Evolutionary conservation across 2,797 vertebrate genomes (phyloP).

Genomic region (Lagodon rhomboides): DNA sequence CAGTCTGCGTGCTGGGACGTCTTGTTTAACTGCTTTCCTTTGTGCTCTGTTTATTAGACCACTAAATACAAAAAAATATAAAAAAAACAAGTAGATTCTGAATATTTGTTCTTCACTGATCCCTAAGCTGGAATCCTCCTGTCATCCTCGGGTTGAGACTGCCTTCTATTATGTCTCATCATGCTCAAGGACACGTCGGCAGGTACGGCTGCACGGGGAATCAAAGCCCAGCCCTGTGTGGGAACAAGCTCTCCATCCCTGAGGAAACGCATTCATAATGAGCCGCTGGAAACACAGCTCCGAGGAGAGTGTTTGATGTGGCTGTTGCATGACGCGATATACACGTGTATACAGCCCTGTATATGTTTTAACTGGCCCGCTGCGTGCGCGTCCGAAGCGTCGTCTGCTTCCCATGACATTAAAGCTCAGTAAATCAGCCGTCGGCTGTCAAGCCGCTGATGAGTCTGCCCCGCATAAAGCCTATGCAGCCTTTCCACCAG

Average conservation of each 20-base stretch:
- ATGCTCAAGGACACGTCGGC: slow-evolving; percentile 11
- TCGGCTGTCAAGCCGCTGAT: slow-evolving; percentile 66
- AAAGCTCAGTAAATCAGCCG: slow-evolving; percentile 70
- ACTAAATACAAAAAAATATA: not conserved
- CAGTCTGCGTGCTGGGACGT: not conserved
- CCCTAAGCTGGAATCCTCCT: not conserved
- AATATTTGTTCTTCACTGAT: not conserved
- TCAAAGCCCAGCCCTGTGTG: slow-evolving; percentile 31
- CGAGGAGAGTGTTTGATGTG: slow-evolving; percentile 1
- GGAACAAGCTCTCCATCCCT: slow-evolving; percentile 23
- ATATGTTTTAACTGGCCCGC: slow-evolving; percentile 38
- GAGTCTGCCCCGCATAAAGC: slow-evolving; percentile 72
- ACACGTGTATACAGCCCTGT: slow-evolving; percentile 1
- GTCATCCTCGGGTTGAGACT: not conserved
- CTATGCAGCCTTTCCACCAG: slow-evolving; percentile 70
- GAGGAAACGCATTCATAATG: slow-evolving; percentile 35
- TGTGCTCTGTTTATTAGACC: slow-evolving; percentile 14
- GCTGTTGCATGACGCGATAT: slow-evolving; percentile 4
- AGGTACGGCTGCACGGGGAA: not conserved
- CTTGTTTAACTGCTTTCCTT: not conserved
- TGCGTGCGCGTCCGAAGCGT: slow-evolving; percentile 38
- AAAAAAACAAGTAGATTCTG: not conserved
- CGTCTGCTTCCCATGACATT: slow-evolving; percentile 44
- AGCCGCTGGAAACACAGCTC: slow-evolving; percentile 38
- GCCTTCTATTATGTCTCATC: not conserved